Evolutionary conservation across 2,888 invertebrate species (phyloP).

Genomic region (Megaustenia siamemsis): DNA sequence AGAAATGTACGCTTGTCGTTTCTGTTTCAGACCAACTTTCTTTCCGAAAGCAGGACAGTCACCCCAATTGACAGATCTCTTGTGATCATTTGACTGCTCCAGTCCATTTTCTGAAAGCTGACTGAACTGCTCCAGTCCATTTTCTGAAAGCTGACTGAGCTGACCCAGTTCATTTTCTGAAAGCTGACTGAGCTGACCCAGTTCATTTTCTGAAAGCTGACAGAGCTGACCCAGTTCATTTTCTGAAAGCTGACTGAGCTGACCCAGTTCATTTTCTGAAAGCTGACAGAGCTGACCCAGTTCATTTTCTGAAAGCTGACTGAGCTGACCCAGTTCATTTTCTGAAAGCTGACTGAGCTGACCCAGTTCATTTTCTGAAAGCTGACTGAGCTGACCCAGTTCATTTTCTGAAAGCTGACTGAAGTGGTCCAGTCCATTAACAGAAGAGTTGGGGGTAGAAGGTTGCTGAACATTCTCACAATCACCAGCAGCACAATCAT

Average conservation of each 20-base stretch:
- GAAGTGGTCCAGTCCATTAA: background rate
- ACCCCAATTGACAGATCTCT: slow-evolving; percentile 49
- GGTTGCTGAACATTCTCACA: too few relatives aligned
- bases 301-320: too few relatives aligned
- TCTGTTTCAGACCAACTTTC: background rate
- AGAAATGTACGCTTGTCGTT: slow-evolving; percentile 6
- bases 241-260: background rate
- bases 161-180: background rate
- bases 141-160: too few relatives aligned
- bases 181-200: background rate
- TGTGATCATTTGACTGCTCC: background rate
- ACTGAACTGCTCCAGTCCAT: background rate
- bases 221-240: too few relatives aligned
- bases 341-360: background rate
- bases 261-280: background rate
- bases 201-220: background rate
- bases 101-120: background rate
- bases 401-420: background rate
- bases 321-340: background rate
- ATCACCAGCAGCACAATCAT: background rate
- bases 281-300: too few relatives aligned
- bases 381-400: background rate
- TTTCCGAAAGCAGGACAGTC: slow-evolving; percentile 29
- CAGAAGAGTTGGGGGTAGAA: background rate
- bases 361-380: too few relatives aligned